Percentiles rank a stretch among this genome's conserved stretches.
Evolutionary conservation across 2,797 vertebrate species (phyloP).

Genomic region (Petrocephalus schoutedeni): DNA sequence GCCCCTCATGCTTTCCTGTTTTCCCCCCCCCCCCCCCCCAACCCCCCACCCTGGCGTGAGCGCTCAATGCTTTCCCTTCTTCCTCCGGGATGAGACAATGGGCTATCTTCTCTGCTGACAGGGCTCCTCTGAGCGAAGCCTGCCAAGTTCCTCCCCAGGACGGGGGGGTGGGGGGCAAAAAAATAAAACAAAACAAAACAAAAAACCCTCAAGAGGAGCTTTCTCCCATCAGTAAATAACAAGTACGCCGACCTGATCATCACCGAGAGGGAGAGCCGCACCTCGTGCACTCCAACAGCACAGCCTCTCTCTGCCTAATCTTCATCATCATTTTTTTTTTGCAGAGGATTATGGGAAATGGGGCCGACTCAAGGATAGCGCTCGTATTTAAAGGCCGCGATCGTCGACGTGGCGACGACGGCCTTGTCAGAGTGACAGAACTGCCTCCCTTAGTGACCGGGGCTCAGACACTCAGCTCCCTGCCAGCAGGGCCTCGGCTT

Average conservation of each 20-base stretch:
- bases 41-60: conserved; percentile 15
- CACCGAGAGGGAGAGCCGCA: neutral
- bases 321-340: neutral
- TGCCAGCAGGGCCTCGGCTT: neutral
- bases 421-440: neutral
- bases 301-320: neutral
- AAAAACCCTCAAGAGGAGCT: neutral
- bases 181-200: conserved; percentile 45
- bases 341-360: neutral
- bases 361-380: neutral
- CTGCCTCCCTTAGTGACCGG: neutral
- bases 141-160: conserved; percentile 67
- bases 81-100: conserved; percentile 58
- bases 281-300: neutral
- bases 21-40: conserved; percentile 57
- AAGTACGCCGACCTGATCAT: conserved; percentile 7
- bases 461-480: neutral
- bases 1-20: conserved; percentile 40
- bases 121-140: conserved; percentile 47
- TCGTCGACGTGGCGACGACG: neutral
- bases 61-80: conserved; percentile 33
- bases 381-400: neutral
- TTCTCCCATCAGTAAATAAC: neutral
- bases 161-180: conserved; percentile 63
- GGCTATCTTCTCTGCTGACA: conserved; percentile 59